phyloP scores from a whole-genome alignment of 2,113 vertebrate species.

The Grallaria varia region DNA sequence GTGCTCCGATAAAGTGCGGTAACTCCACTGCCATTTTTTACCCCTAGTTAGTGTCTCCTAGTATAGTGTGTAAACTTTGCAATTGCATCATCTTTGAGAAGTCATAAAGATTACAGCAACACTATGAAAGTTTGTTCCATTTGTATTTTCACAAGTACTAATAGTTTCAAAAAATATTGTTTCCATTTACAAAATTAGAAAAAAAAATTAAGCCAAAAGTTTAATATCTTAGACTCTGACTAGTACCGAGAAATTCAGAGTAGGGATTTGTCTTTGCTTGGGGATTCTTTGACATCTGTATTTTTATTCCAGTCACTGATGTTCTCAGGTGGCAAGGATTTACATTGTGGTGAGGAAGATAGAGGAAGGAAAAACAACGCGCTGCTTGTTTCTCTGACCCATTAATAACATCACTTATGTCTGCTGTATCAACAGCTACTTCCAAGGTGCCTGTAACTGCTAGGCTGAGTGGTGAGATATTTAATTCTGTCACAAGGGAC shows the following conservation, averaged over 20 bases:
- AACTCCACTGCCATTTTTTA: background rate
- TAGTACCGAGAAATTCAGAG: background rate
- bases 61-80: background rate
- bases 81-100: background rate
- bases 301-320: background rate
- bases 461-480: background rate
- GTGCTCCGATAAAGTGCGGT: background rate
- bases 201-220: background rate
- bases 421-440: background rate
- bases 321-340: background rate
- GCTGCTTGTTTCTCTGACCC: background rate
- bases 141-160: background rate
- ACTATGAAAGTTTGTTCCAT: background rate
- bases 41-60: background rate
- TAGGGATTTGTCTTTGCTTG: background rate
- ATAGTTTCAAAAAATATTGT: background rate
- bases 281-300: background rate
- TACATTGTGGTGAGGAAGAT: background rate
- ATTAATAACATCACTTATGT: background rate
- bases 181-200: background rate
- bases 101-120: background rate
- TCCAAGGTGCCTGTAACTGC: background rate
- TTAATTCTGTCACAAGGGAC: background rate
- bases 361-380: background rate
- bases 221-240: background rate